phyloP scores from a whole-genome alignment of 2,888 invertebrate genomes.

The Lasioglossum lativentre region DNA sequence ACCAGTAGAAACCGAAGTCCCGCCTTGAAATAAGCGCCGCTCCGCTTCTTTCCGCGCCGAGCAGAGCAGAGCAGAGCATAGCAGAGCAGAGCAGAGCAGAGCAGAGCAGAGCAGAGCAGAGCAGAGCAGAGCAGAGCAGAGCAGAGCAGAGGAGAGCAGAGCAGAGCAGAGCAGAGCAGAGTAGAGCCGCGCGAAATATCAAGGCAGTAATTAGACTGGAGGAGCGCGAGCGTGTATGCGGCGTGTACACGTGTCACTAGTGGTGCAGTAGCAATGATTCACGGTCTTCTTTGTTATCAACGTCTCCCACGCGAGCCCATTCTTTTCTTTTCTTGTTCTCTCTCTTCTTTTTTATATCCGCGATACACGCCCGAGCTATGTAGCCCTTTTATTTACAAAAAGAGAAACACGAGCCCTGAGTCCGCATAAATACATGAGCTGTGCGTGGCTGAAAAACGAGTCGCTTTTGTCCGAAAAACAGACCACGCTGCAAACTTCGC shows the following conservation, averaged over 20 bases:
- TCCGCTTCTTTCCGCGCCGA: background rate
- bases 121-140: no score
- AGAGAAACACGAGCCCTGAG: background rate
- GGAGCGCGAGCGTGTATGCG: slow-evolving; percentile 21
- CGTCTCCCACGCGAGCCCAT: slow-evolving; percentile 13
- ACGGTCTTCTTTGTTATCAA: slow-evolving; percentile 55
- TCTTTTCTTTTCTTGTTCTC: background rate
- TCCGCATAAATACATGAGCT: no score
- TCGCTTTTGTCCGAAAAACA: background rate
- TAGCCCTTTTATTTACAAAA: slow-evolving; percentile 14
- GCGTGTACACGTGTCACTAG: slow-evolving; percentile 58
- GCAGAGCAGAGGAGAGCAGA: no score
- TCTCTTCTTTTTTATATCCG: background rate
- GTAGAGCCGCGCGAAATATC: slow-evolving; percentile 33
- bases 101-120: background rate
- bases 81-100: slow-evolving; percentile 5
- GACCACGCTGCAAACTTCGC: background rate
- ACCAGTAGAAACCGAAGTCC: background rate
- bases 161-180: background rate
- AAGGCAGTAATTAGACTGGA: slow-evolving; percentile 51
- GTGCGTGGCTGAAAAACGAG: background rate
- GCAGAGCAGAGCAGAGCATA: background rate
- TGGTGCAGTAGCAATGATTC: slow-evolving; percentile 67
- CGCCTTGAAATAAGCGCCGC: background rate
- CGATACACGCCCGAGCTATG: background rate